Conservation (phyloP, 2,888 invertebrate species). For the Ceratothoa steindachneri region DNA sequence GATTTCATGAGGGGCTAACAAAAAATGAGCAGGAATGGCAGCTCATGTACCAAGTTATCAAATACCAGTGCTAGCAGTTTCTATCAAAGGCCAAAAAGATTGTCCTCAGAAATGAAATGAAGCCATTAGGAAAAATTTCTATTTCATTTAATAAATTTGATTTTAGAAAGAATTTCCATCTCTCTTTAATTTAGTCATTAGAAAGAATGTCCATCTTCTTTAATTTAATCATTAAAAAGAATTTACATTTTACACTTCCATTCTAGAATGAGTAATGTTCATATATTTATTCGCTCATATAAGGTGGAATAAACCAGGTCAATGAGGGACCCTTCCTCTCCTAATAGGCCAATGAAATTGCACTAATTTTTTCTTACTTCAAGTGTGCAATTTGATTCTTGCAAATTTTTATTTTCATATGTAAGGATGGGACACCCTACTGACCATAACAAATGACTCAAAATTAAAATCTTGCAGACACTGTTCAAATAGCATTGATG, state of each 20-base stretch:
- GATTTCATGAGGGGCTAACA: constrained; percentile 12
- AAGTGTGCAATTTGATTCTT: background rate
- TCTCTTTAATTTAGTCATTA: constrained; percentile 8
- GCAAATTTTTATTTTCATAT: background rate
- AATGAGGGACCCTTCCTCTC: constrained; percentile 3
- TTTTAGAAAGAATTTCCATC: constrained; percentile 8
- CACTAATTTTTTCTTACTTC: background rate
- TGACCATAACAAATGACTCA: too few relatives aligned
- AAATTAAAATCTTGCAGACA: too few relatives aligned
- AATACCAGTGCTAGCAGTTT: constrained; percentile 13
- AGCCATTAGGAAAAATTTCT: constrained; percentile 17
- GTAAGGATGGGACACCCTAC: background rate
- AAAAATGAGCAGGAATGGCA: constrained; percentile 16
- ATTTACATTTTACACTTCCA: constrained; percentile 15
- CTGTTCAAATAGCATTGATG: too few relatives aligned
- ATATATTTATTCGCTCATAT: background rate
- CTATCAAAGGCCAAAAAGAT: constrained; percentile 15
- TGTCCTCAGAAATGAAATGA: constrained; percentile 9
- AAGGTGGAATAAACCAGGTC: background rate
- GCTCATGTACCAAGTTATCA: constrained; percentile 15
- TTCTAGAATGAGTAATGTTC: constrained; percentile 4
- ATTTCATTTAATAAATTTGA: constrained; percentile 2
- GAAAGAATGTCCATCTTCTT: constrained; percentile 15
- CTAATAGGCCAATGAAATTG: background rate
- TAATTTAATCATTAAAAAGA: constrained; percentile 19